Evolutionary conservation across 2,888 invertebrate genomes (phyloP).

Genomic region (Drosophila rellima): DNA sequence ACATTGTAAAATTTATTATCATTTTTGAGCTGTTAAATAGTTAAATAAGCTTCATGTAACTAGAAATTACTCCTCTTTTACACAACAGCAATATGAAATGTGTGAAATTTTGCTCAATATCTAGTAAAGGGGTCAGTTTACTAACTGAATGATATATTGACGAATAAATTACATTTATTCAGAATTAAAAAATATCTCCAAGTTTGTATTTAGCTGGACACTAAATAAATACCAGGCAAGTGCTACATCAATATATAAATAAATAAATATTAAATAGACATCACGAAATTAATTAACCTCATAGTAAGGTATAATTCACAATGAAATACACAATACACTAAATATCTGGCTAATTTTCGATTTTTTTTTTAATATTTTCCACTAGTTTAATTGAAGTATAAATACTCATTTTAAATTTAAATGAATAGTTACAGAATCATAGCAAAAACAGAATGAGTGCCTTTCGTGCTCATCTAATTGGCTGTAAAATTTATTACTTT

Average conservation of each 20-base stretch:
- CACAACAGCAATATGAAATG: too few relatives aligned
- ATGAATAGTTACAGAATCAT: not conserved
- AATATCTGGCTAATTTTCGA: not conserved
- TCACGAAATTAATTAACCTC: not conserved
- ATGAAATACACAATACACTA: not conserved
- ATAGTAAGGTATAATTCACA: not conserved
- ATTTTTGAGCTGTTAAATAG: not conserved
- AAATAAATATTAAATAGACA: not conserved
- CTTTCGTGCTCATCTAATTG: constrained; percentile 9
- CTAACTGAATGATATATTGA: too few relatives aligned
- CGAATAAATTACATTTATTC: too few relatives aligned
- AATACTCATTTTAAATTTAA: not conserved
- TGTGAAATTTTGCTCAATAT: too few relatives aligned
- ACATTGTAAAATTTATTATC: not conserved
- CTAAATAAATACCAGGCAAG: not conserved
- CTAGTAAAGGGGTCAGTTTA: too few relatives aligned
- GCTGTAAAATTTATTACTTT: not conserved
- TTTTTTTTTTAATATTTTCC: not conserved
- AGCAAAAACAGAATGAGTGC: not conserved
- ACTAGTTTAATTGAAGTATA: not conserved
- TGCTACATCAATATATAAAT: not conserved
- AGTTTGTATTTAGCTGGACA: too few relatives aligned
- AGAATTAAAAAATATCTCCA: too few relatives aligned
- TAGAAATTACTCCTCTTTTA: too few relatives aligned
- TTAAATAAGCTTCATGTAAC: not conserved